Evolutionary conservation across 2,797 vertebrate species (phyloP).

Genomic region (Acrossocheilus wenchowensis): DNA sequence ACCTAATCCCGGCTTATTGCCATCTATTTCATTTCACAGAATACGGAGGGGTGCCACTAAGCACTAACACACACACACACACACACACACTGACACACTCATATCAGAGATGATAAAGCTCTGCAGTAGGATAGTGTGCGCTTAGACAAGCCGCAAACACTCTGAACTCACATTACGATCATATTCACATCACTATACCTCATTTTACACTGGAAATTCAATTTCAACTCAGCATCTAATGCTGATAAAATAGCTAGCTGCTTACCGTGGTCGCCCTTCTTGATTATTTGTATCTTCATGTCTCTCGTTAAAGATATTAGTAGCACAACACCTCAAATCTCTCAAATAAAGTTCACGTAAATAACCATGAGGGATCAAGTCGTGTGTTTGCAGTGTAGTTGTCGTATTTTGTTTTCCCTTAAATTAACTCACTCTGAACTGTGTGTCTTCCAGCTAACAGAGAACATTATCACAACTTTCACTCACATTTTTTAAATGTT

Average conservation of each 20-base stretch:
- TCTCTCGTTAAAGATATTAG: neutral
- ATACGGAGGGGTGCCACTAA: slow-evolving; percentile 45
- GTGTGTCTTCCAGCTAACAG: neutral
- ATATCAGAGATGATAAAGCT: neutral
- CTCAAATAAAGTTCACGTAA: neutral
- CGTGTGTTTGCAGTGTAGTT: neutral
- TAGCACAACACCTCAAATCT: neutral
- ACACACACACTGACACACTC: neutral
- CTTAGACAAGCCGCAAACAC: neutral
- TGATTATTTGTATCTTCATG: neutral
- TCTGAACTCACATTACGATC: neutral
- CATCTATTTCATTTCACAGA: slow-evolving; percentile 43
- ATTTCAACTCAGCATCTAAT: neutral
- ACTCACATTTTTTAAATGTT: neutral
- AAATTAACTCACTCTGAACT: neutral
- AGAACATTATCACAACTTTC: neutral
- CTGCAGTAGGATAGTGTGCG: neutral
- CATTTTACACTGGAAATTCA: slow-evolving; percentile 27
- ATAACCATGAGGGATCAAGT: neutral
- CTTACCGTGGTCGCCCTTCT: neutral
- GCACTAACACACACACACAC: slow-evolving; percentile 17
- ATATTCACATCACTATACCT: slow-evolving; percentile 1
- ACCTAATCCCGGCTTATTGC: slow-evolving; percentile 72
- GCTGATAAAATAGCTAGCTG: neutral
- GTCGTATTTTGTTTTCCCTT: neutral